Percentiles rank a stretch among this genome's conserved stretches.
These are phyloP conservation scores for Hyposoter didymator DNA, from an alignment of 2,888 invertebrate genomes.

Conservation along the genomic window DNA sequence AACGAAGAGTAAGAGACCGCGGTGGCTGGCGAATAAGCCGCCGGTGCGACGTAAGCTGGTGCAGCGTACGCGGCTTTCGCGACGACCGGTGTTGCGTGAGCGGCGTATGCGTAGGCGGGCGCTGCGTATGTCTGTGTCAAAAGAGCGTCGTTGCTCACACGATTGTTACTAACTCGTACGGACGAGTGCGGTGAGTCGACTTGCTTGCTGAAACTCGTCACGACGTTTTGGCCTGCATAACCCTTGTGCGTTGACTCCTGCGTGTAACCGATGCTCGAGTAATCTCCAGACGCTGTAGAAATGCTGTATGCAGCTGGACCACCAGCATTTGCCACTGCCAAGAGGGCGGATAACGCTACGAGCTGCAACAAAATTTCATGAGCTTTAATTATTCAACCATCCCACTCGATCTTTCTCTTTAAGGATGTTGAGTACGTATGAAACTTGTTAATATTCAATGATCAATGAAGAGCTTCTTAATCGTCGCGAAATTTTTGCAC, in stretches of 20 bases:
- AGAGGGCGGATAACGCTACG: constrained; percentile 72
- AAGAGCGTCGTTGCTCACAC: constrained; percentile 75
- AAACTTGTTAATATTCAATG: too few relatives aligned
- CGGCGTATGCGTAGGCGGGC: constrained; percentile 66
- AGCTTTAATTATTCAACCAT: not conserved
- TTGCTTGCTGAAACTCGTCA: constrained; percentile 75
- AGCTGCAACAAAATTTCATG: constrained; percentile 69
- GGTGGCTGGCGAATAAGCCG: constrained; percentile 61
- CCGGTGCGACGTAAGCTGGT: constrained; percentile 62
- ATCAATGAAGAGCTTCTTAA: too few relatives aligned
- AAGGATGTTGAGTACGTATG: not conserved
- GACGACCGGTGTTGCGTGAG: constrained; percentile 48
- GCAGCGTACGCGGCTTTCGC: constrained; percentile 63
- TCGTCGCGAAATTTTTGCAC: not conserved
- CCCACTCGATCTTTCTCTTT: not conserved
- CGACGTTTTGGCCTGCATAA: constrained; percentile 77
- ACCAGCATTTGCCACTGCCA: constrained; percentile 74
- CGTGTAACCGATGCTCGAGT: constrained; percentile 74
- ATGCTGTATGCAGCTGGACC: constrained; percentile 77
- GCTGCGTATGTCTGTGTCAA: constrained; percentile 65
- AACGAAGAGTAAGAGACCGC: constrained; percentile 46
- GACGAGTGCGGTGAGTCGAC: constrained; percentile 78
- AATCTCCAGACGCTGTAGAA: constrained; percentile 74
- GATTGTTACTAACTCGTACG: constrained; percentile 77
- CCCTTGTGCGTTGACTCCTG: constrained; percentile 80